Evolutionary conservation across 2,888 invertebrate species (phyloP), one percentile per base, ranked within the genome.

Genomic region (Stenchaetothrips biformis): DNA sequence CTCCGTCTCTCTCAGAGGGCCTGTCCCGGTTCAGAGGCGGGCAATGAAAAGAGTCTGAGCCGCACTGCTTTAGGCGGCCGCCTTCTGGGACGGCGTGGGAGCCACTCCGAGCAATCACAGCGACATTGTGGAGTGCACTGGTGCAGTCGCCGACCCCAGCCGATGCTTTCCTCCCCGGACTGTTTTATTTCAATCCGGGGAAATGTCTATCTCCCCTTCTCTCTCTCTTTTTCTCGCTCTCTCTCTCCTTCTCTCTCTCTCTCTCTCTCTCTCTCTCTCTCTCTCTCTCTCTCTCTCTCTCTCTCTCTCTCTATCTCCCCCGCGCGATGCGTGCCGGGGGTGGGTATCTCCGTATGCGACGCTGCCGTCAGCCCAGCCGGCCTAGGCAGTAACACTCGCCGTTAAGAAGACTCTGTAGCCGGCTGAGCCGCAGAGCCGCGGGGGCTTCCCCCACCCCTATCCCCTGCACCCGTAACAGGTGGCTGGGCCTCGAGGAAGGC

Each of bases 191-290:
- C 59, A 59, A 16, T 59, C 18, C 13, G 59, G 59, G 48, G 25
- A 79, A 59, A 62, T 16, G 18, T 37, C 37, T 7, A 2, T 37
- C 11, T 21, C 77, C 49, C 48, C 77, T 49, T 62, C 16, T 6
- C 67, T 59, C 59, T 9, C 59, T 59, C 59, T 4, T n/a, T n/a
- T n/a, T n/a, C n/a, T n/a, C n/a, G n/a, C n/a, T n/a, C n/a, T n/a
- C n/a, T n/a, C n/a, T n/a, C n/a, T n/a, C n/a, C n/a, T 7, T 21
- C 79, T 48, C 49, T 49, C n/a, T 9, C 80, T 13, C 67, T 48
- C 79, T 47, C 53, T 74, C 74, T 8, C 79, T 59, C 77, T 79
- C 79, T 67, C 81, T 74, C 77, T 49, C 74, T 67, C 81, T 74
- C 13, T 77, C 27, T 9, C 7, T 9, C 74, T 21, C 0, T 21